Conservation (phyloP, 1,140 invertebrate species). For the Megathymus violae region DNA sequence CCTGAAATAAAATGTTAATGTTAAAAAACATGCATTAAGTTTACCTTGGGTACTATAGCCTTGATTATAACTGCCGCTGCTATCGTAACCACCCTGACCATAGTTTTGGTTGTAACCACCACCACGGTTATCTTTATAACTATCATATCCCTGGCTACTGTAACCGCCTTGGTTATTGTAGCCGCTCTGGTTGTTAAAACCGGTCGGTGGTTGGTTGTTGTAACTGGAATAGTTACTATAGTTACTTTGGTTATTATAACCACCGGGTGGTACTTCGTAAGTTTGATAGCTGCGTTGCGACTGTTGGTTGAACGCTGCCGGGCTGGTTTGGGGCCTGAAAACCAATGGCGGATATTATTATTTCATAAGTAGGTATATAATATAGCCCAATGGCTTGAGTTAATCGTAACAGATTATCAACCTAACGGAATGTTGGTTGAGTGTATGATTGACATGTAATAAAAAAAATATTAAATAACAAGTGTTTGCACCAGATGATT, state of each 20-base stretch:
- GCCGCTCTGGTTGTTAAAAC: conserved; percentile 44
- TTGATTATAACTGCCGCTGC: conserved; percentile 38
- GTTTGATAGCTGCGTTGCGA: conserved; percentile 70
- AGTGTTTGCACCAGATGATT: too few relatives aligned
- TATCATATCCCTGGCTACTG: conserved; percentile 38
- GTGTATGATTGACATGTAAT: too few relatives aligned
- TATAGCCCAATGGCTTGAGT: too few relatives aligned
- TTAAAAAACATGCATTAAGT: too few relatives aligned
- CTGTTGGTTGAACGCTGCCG: conserved; percentile 40
- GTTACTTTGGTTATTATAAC: conserved; percentile 49
- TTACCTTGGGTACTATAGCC: conserved; percentile 24
- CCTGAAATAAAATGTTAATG: too few relatives aligned
- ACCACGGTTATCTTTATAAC: too few relatives aligned
- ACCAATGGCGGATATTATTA: too few relatives aligned
- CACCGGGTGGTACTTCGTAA: conserved; percentile 68
- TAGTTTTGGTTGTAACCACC: conserved; percentile 44
- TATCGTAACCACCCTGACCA: conserved; percentile 37
- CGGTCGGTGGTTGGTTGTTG: conserved; percentile 37
- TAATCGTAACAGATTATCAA: too few relatives aligned
- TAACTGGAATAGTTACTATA: conserved; percentile 3
- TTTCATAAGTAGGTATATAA: too few relatives aligned
- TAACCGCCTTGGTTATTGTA: conserved; percentile 43
- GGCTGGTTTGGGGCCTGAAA: conserved; percentile 58
- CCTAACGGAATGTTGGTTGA: too few relatives aligned
- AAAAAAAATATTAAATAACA: too few relatives aligned